A percentile compares a stretch with the other conserved stretches of the same genome.
phyloP scores from a whole-genome alignment of 2,797 vertebrate genomes.

The Telmatherina bonti region DNA sequence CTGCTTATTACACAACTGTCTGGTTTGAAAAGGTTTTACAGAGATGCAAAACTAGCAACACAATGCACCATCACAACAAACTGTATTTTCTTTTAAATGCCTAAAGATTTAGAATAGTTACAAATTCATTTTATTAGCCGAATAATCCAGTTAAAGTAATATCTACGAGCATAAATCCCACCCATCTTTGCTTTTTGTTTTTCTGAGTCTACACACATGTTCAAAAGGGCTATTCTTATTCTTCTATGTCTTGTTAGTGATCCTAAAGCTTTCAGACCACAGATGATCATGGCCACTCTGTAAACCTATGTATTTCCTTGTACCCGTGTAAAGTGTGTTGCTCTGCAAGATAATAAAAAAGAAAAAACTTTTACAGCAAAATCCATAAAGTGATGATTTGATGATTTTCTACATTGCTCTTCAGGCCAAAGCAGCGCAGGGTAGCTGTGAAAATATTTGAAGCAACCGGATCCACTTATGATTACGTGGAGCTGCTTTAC shows the following conservation, averaged over 20 bases:
- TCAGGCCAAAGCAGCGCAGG: background rate
- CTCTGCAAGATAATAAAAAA: slow-evolving; percentile 15
- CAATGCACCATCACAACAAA: background rate
- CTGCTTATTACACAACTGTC: background rate
- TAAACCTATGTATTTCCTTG: background rate
- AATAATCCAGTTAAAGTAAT: background rate
- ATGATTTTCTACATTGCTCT: background rate
- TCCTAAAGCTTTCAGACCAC: background rate
- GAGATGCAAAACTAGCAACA: background rate
- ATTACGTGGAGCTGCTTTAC: background rate
- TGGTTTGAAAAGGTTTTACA: background rate
- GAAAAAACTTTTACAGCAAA: background rate
- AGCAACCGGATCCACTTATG: background rate
- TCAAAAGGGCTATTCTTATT: background rate
- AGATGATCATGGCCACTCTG: background rate
- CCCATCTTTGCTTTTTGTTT: background rate
- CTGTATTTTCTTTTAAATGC: background rate
- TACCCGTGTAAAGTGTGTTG: slow-evolving; percentile 1
- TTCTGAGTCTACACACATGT: background rate
- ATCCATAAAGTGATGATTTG: background rate
- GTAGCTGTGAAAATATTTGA: background rate
- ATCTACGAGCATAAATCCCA: background rate
- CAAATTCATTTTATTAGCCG: background rate
- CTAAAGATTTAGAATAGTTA: background rate
- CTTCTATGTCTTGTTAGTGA: background rate